Base-by-base conservation (phyloP, 2,113 vertebrate species). In the Fregetta grallaria region DNA sequence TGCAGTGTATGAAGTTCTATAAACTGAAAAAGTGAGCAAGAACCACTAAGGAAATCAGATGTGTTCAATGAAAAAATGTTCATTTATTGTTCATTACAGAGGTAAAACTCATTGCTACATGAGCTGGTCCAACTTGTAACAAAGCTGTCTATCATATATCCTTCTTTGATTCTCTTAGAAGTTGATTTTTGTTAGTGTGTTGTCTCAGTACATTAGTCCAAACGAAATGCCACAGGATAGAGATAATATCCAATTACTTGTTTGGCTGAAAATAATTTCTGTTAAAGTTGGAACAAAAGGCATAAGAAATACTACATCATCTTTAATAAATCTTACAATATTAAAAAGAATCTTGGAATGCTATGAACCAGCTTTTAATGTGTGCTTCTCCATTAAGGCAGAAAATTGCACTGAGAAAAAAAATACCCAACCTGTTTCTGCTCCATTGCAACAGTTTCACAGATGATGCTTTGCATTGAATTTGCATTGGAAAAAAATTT, bases 331-430 rank as follows among this genome's bases (percentile, higher is more conserved):
- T 92, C 61, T 92, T 83, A 77, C 11, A 80, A 25, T 93, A 78
- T 95, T 95, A 89, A 25, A 77, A 77, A 89, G 71, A 53, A 77
- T 74, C 74, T 91, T 93, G 78, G 75, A 92, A 94, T 83, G 66
- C 44, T 91, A 12, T 85, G 84, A 94, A 68, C 40, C n/a, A 95
- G 81, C 18, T 95, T 96, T 91, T 96, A 97, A 96, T 86, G 53
- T 76, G 47, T 77, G 68, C 75, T 82, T 96, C 72, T 94, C 89
- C 77, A 78, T 92, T 96, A 95, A 92, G 77, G 96, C 82, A 97
- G 96, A 97, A 98, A 97, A 97, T 97, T 97, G 81, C 85, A 67
- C 45, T 71, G 87, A 62, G 86, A n/a, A 86, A 86, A 92, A 94
- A 96, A 89, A 82, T 58, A 90, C 32, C 42, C 79, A 58, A n/a